A percentile compares a stretch with the other conserved stretches of the same genome.
Conservation (phyloP, 2,113 vertebrate species). For the Ammodytes marinus region DNA sequence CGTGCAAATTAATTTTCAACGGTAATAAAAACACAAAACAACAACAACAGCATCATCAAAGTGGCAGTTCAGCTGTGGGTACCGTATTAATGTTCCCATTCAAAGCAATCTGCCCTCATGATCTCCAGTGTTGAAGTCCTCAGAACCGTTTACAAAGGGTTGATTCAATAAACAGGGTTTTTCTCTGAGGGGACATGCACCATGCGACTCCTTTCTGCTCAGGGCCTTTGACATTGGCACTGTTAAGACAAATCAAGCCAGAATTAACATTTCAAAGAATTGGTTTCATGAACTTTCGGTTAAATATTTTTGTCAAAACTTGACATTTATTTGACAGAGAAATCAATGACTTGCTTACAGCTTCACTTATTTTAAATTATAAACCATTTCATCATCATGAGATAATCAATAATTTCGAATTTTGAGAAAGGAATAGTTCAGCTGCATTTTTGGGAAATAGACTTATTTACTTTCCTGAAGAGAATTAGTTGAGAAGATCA, state of each 20-base stretch:
- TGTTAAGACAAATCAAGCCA: background rate
- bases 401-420: background rate
- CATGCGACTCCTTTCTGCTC: conserved; percentile 24
- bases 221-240: background rate
- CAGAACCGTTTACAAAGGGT: conserved; percentile 24
- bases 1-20: conserved; percentile 47
- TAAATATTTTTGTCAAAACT: background rate
- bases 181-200: conserved; percentile 22
- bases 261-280: background rate
- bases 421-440: background rate
- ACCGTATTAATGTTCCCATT: conserved; percentile 45
- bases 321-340: background rate
- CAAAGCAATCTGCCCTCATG: conserved; percentile 52
- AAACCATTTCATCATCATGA: background rate
- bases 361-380: background rate
- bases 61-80: conserved; percentile 33
- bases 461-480: background rate
- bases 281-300: background rate
- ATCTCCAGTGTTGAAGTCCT: conserved; percentile 47
- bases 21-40: conserved; percentile 37
- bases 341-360: background rate
- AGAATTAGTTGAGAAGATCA: background rate
- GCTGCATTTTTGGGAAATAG: background rate
- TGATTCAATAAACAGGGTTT: conserved; percentile 16
- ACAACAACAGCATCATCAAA: conserved; percentile 22